Base-by-base conservation (phyloP, 2,797 vertebrate species). In the Sciaenops ocellatus region DNA sequence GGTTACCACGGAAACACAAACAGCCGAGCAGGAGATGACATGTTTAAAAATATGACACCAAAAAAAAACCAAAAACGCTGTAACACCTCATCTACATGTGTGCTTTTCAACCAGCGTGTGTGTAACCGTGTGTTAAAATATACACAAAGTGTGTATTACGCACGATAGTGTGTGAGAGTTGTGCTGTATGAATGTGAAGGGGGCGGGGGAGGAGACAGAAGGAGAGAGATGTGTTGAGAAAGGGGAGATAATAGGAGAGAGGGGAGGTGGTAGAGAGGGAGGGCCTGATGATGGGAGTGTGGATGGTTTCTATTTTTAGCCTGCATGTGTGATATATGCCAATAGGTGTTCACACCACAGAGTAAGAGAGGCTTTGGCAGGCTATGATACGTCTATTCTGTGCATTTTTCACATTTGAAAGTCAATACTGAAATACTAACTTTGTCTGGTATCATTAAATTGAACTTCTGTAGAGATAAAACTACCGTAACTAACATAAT, bases 271-370 rank as follows among this genome's bases (percentile, higher is more conserved):
- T 47, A 54, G 64, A 72, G 79, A 76, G 41, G 82, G 91, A 84
- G 87, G 77, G 81, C 86, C 78, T 84, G 92, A 83, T 88, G 91
- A 84, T 85, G 80, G 79, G 82, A 92, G 89, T 89, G 92, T 85
- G 86, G 88, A 92, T 82, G 76, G 82, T 66, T 87, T 84, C 93
- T 94, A 92, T 94, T 93, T 94, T 92, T 93, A 94, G 90, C 82
- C 69, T 44, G 67, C 59, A 89, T 89, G 92, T 92, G 93, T 89
- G 92, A 94, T 92, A 86, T 90, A 89, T 91, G 90, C 87, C 89
- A 89, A 89, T 92, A 92, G 89, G 88, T 92, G 92, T 87, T 91
- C 82, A 90, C 82, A 70, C 79, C 73, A 60, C 54, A 63, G 76
- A 78, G 78, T 38, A 82, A 72, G 28, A 68, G 68, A 46, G 61